A percentile compares a stretch with the other conserved stretches of the same genome.
Conservation (phyloP, 2,113 vertebrate species). For the Serinus canaria region DNA sequence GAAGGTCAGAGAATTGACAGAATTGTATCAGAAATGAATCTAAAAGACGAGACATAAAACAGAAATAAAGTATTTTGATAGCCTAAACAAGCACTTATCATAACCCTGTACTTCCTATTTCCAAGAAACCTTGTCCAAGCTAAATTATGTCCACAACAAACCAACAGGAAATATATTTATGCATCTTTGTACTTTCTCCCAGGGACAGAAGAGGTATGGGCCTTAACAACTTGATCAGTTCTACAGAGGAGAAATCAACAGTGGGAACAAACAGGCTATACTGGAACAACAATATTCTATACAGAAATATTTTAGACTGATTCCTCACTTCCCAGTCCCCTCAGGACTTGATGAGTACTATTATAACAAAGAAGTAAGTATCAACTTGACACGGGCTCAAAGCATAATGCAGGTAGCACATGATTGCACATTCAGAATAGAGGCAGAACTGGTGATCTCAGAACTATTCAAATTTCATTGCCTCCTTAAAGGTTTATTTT, state of each 20-base stretch:
- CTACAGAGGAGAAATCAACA: not conserved
- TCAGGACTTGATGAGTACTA: not conserved
- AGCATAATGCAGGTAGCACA: not conserved
- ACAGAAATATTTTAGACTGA: not conserved
- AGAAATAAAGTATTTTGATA: not conserved
- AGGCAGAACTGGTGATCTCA: not conserved
- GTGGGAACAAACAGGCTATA: not conserved
- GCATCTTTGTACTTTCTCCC: not conserved
- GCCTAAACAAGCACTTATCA: not conserved
- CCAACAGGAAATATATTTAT: not conserved
- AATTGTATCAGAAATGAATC: not conserved
- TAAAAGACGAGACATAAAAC: not conserved
- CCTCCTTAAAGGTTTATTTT: not conserved
- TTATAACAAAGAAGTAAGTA: not conserved
- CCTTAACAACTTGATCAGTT: not conserved
- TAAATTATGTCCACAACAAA: not conserved
- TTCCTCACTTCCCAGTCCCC: accelerated
- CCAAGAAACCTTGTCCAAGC: not conserved
- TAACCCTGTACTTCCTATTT: not conserved
- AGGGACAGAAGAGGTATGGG: not conserved
- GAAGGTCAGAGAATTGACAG: not conserved
- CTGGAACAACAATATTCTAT: not conserved
- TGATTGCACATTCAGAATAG: not conserved
- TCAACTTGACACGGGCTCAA: not conserved
- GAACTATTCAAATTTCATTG: not conserved